Percentiles rank a stretch among this genome's conserved stretches.
phyloP scores from a whole-genome alignment of 2,797 vertebrate genomes.

The Megaceryle alcyon region DNA sequence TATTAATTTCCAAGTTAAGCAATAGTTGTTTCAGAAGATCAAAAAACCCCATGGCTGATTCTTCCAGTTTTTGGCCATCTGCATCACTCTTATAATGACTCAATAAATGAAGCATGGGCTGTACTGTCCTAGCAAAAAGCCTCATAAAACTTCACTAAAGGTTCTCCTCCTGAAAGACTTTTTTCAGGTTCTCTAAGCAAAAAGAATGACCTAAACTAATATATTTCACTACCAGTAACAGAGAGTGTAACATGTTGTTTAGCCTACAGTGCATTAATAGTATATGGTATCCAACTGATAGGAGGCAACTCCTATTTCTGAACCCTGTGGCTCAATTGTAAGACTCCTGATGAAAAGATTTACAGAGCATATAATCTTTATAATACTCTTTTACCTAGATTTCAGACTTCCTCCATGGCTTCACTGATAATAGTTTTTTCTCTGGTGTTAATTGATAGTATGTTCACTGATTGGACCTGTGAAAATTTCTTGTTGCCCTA shows the following conservation, averaged over 20 bases:
- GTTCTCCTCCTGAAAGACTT: neutral
- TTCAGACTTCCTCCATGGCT: neutral
- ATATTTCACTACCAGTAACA: neutral
- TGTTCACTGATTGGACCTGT: neutral
- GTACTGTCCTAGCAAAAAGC: neutral
- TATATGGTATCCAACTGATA: neutral
- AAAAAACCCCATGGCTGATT: neutral
- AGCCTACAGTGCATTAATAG: neutral
- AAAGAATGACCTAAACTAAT: neutral
- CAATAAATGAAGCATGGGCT: neutral
- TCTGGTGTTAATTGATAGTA: neutral
- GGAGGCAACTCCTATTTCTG: neutral
- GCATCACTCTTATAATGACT: neutral
- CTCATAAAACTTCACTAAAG: neutral
- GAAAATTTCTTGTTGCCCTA: neutral
- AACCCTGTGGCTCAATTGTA: neutral
- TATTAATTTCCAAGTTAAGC: neutral
- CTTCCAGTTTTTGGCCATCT: constrained; percentile 16
- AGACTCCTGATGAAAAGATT: constrained; percentile 21
- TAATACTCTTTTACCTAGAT: neutral
- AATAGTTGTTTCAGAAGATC: neutral
- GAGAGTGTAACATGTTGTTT: neutral
- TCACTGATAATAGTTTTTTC: neutral
- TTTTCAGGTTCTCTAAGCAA: neutral
- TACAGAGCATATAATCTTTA: neutral